Evolutionary conservation across 2,888 invertebrate genomes (phyloP).

Genomic region (Philaethria dido): DNA sequence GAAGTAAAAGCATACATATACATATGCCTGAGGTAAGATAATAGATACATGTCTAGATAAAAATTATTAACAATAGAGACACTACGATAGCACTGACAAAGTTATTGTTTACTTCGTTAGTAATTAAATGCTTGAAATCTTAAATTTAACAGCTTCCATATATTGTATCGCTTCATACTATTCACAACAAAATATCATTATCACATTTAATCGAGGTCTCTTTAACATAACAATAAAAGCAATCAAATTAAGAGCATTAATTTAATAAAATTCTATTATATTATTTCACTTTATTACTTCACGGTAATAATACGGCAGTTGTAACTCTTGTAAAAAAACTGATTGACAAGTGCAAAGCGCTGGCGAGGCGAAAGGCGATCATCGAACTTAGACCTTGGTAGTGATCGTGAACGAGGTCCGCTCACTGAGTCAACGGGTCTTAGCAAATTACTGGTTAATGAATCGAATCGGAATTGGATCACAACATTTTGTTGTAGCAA

Average conservation of each 20-base stretch:
- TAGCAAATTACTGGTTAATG: conserved; percentile 26
- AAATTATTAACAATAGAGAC: neutral
- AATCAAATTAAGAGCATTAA: conserved; percentile 14
- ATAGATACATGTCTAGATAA: neutral
- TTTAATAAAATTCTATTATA: conserved; percentile 3
- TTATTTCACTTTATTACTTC: conserved; percentile 15
- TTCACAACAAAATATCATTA: neutral
- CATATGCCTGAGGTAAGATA: neutral
- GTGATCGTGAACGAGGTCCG: conserved; percentile 69
- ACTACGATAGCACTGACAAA: neutral
- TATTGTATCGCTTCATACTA: neutral
- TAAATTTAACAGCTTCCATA: neutral
- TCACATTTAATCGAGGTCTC: conserved; percentile 15
- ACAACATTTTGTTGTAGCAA: conserved; percentile 21
- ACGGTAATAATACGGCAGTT: conserved; percentile 13
- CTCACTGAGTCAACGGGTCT: conserved; percentile 49
- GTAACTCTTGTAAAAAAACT: conserved; percentile 25
- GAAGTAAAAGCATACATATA: neutral
- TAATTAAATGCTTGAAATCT: neutral
- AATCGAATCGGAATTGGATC: conserved; percentile 19
- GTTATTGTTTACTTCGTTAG: neutral
- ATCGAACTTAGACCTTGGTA: conserved; percentile 77
- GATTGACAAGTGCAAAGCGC: conserved; percentile 34
- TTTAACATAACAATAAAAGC: conserved; percentile 13
- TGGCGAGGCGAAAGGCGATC: conserved; percentile 75